A percentile compares a stretch with the other conserved stretches of the same genome.
phyloP scores from a whole-genome alignment of 1,140 invertebrate species.

The Dreissena rostriformis region DNA sequence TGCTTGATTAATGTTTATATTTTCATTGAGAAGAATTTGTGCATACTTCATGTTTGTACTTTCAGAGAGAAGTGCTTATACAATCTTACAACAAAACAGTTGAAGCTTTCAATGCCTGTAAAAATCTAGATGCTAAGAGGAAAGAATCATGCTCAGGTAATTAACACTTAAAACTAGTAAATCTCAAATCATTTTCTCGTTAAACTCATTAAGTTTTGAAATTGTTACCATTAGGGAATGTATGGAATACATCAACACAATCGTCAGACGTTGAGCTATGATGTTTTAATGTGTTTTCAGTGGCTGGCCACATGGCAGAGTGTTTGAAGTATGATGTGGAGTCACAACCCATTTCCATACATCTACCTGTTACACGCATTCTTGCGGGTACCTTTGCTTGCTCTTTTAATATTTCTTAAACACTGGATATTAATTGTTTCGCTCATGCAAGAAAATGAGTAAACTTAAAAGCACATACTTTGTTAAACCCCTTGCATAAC shows the following conservation, averaged over 20 bases:
- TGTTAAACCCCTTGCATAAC: no score
- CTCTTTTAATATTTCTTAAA: no score
- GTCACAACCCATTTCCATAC: slow-evolving; percentile 93
- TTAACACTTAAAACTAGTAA: no score
- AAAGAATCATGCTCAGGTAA: slow-evolving; percentile 54
- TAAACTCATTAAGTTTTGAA: not conserved
- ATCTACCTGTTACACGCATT: slow-evolving; percentile 84
- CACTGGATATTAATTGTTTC: not conserved
- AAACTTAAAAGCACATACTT: no score
- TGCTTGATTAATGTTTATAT: no score
- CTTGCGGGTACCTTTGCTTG: slow-evolving; percentile 71
- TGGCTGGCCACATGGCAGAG: slow-evolving; percentile 65
- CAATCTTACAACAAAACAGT: slow-evolving; percentile 84
- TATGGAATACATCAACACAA: not conserved
- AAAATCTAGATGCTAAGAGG: slow-evolving; percentile 55
- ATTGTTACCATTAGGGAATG: not conserved
- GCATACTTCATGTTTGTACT: slow-evolving; percentile 5
- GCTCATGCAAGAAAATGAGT: no score
- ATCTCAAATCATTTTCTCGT: not conserved
- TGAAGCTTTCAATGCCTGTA: slow-evolving; percentile 84
- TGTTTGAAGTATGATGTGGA: slow-evolving; percentile 94
- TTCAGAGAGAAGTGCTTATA: slow-evolving; percentile 72
- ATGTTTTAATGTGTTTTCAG: slow-evolving; percentile 63
- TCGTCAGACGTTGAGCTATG: not conserved
- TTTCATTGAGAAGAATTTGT: no score